Evolutionary conservation across 2,113 vertebrate species (phyloP).

Genomic region (Thryonomys swinderianus): DNA sequence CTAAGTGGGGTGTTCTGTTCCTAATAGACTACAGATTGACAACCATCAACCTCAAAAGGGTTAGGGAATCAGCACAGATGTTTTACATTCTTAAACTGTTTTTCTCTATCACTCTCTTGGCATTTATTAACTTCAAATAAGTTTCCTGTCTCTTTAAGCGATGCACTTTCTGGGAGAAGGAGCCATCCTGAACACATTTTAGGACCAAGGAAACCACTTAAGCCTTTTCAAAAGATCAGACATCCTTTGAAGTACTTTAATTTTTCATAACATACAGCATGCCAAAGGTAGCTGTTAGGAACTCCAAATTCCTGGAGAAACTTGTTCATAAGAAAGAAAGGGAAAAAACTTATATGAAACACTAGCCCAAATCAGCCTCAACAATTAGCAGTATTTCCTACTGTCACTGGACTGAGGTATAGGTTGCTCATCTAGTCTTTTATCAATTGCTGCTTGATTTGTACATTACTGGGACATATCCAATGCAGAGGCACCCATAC

Average conservation of each 20-base stretch:
- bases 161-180: background rate
- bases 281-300: slow-evolving; percentile 3
- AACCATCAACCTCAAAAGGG: too few species aligned
- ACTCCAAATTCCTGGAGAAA: background rate
- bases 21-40: too few species aligned
- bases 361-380: background rate
- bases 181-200: background rate
- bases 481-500: background rate
- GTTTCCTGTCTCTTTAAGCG: background rate
- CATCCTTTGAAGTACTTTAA: background rate
- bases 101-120: background rate
- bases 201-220: background rate
- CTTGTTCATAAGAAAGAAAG: background rate
- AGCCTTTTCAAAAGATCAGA: background rate
- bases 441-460: background rate
- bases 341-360: background rate
- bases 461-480: background rate
- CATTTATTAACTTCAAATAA: background rate
- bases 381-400: background rate
- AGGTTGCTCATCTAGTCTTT: background rate
- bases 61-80: too few species aligned
- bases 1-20: too few species aligned
- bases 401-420: background rate
- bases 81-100: too few species aligned
- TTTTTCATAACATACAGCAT: background rate